Conservation (phyloP, 2,888 invertebrate genomes). For the Cetonia aurata region DNA sequence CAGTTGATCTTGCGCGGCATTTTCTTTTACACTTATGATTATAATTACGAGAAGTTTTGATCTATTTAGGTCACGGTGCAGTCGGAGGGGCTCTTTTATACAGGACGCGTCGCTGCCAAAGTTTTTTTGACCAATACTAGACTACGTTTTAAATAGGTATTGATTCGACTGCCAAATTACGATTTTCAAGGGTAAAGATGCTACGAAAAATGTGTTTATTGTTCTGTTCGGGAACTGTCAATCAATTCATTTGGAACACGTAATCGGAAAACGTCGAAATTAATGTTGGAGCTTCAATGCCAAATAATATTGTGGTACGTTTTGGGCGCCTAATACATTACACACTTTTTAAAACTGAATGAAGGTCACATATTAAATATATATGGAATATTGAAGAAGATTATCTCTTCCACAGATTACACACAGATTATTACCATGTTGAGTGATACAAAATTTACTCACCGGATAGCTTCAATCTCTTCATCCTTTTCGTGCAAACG, state of each 20-base stretch:
- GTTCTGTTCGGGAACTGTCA: neutral
- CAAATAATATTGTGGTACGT: no score
- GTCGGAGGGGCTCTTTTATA: constrained; percentile 37
- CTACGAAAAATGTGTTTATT: neutral
- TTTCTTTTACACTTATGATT: no score
- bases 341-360: no score
- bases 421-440: neutral
- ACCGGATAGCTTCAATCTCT: constrained; percentile 98
- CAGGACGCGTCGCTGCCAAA: constrained; percentile 28
- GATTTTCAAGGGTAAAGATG: constrained; percentile 10
- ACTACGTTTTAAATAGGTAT: constrained; percentile 41
- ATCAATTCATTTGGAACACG: neutral
- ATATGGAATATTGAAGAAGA: no score
- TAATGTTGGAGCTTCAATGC: no score
- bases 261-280: neutral
- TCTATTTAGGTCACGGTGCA: constrained; percentile 26
- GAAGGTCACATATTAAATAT: no score
- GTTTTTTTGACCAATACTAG: constrained; percentile 42
- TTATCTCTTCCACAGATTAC: no score
- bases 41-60: constrained; percentile 5
- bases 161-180: constrained; percentile 43
- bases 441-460: constrained; percentile 64
- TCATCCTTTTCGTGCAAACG: constrained; percentile 98
- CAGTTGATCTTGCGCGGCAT: constrained; percentile 44
- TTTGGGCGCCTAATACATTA: no score